Conservation (phyloP, 1,140 invertebrate species). For the Tenebrio molitor region DNA sequence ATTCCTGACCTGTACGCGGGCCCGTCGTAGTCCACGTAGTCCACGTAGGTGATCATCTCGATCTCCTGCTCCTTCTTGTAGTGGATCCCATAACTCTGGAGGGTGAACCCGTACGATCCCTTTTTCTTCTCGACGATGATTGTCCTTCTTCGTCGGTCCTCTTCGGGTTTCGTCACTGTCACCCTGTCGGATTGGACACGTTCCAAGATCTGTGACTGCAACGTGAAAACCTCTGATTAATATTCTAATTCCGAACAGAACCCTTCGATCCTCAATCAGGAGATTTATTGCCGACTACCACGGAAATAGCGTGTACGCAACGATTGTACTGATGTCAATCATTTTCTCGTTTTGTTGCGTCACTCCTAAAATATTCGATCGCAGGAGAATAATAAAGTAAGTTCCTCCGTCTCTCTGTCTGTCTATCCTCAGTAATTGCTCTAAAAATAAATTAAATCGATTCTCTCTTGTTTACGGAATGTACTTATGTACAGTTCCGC, state of each 20-base stretch:
- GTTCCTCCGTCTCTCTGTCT: too few species aligned
- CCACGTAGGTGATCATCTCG: conserved; percentile 96
- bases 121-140: conserved; percentile 94
- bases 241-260: background rate
- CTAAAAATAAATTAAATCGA: too few species aligned
- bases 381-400: too few species aligned
- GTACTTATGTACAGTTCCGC: too few species aligned
- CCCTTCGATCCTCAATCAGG: too few species aligned
- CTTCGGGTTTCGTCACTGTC: conserved; percentile 81
- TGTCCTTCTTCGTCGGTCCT: conserved; percentile 85
- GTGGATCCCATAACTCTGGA: conserved; percentile 96
- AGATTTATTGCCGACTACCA: too few species aligned
- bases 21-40: conserved; percentile 94
- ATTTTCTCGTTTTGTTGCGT: too few species aligned
- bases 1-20: conserved; percentile 92
- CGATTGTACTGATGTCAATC: too few species aligned
- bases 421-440: too few species aligned
- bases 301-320: too few species aligned
- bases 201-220: conserved; percentile 78
- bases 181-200: conserved; percentile 85
- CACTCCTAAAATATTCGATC: too few species aligned
- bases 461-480: too few species aligned
- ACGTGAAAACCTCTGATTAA: conserved; percentile 19
- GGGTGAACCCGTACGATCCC: conserved; percentile 93
- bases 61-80: conserved; percentile 92